Percentiles rank a stretch among this genome's conserved stretches.
Evolutionary conservation across 2,113 vertebrate genomes (phyloP).

Genomic region (Xerus inauris): DNA sequence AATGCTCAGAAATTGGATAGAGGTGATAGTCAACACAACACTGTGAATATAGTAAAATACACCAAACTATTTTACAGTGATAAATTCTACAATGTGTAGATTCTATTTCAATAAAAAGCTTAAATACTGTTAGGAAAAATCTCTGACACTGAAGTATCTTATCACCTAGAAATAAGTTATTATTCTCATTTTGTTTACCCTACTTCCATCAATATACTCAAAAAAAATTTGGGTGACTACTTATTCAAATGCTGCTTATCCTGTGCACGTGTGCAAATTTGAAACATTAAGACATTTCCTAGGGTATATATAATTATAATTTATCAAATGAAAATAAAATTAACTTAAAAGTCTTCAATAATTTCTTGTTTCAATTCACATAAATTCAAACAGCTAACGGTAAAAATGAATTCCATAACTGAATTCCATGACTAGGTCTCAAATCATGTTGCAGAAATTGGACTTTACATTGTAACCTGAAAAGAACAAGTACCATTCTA

Average conservation of each 20-base stretch:
- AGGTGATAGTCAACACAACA: not conserved
- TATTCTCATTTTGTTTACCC: not conserved
- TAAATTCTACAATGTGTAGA: not conserved
- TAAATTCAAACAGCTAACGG: not conserved
- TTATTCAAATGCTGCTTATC: not conserved
- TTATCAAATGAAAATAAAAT: not conserved
- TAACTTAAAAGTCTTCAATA: not conserved
- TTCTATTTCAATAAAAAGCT: not conserved
- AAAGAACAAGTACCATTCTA: not conserved
- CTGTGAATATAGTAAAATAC: not conserved
- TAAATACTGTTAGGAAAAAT: not conserved
- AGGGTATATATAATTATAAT: conserved; percentile 3
- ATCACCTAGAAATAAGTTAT: not conserved
- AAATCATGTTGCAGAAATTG: not conserved
- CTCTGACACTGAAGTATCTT: not conserved
- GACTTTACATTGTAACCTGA: not conserved
- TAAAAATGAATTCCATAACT: not conserved
- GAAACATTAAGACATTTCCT: not conserved
- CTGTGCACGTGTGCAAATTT: not conserved
- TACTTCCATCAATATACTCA: not conserved
- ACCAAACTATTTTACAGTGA: not conserved
- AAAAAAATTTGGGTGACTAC: not conserved
- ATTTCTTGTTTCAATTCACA: not conserved
- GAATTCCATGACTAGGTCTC: not conserved
- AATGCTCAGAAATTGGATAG: not conserved